Conservation (phyloP, 2,888 invertebrate genomes). For the Lycia hirtaria region DNA sequence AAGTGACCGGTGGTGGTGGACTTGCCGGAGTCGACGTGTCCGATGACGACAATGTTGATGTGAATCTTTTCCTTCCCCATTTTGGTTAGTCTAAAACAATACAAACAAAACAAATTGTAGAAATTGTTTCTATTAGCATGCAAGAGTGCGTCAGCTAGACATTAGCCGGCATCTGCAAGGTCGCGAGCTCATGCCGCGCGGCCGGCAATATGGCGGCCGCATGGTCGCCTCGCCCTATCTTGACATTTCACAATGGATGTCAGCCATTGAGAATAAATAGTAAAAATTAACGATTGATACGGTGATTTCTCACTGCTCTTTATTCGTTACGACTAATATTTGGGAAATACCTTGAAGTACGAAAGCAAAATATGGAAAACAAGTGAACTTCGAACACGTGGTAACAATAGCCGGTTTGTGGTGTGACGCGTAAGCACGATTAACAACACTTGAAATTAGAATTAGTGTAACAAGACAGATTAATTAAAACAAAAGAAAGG, state of each 20-base stretch:
- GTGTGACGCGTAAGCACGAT: slow-evolving; percentile 82
- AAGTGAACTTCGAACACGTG: slow-evolving; percentile 76
- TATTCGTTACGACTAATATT: slow-evolving; percentile 16
- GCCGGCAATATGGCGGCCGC: slow-evolving; percentile 85
- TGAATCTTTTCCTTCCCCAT: slow-evolving; percentile 99
- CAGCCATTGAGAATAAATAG: slow-evolving; percentile 67
- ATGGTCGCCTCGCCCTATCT: slow-evolving; percentile 85
- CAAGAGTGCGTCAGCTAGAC: slow-evolving; percentile 27
- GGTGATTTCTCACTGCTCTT: slow-evolving; percentile 10
- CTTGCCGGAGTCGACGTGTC: slow-evolving; percentile 99
- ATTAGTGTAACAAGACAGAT: slow-evolving; percentile 46
- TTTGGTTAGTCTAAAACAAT: slow-evolving; percentile 85
- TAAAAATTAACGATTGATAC: slow-evolving; percentile 35
- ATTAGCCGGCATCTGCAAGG: slow-evolving; percentile 73
- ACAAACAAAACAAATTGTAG: slow-evolving; percentile 48
- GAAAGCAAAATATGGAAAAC: slow-evolving; percentile 49
- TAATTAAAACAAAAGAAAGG: slow-evolving; percentile 31
- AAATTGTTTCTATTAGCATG: slow-evolving; percentile 32
- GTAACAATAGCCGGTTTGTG: slow-evolving; percentile 72
- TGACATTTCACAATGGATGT: slow-evolving; percentile 82
- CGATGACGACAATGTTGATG: slow-evolving; percentile 99
- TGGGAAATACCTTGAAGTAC: slow-evolving; percentile 2
- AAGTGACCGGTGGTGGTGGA: slow-evolving; percentile 99
- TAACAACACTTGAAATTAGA: slow-evolving; percentile 55
- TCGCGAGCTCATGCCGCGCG: slow-evolving; percentile 76